Conservation (phyloP, 2,888 invertebrate species). For the Oscheius onirici region DNA sequence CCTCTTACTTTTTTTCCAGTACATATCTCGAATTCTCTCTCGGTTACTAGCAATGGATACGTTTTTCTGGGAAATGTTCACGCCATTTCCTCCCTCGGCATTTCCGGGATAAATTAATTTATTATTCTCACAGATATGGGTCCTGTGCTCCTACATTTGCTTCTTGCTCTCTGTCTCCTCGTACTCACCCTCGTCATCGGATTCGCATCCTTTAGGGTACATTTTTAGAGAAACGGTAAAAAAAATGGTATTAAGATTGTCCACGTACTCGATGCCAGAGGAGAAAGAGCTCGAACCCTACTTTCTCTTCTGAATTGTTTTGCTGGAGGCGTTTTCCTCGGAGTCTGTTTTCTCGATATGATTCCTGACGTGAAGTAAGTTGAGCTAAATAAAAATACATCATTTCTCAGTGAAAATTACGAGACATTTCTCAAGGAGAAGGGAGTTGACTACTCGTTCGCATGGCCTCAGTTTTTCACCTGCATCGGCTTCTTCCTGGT, state of each 20-base stretch:
- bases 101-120: not conserved
- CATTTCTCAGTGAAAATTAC: slow-evolving; percentile 42
- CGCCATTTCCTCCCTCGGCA: not conserved
- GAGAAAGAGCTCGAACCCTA: not conserved
- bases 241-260: slow-evolving; percentile 14
- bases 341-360: slow-evolving; percentile 67
- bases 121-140: not conserved
- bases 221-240: not conserved
- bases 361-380: slow-evolving; percentile 65
- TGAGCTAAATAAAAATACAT: not conserved
- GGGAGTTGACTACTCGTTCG: slow-evolving; percentile 45
- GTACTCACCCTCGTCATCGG: slow-evolving; percentile 3
- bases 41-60: not conserved
- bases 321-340: slow-evolving; percentile 65
- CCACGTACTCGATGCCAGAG: slow-evolving; percentile 4
- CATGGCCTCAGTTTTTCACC: slow-evolving; percentile 66
- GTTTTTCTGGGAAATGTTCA: not conserved
- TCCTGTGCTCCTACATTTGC: not conserved
- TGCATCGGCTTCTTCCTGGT: slow-evolving; percentile 70
- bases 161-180: slow-evolving; percentile 7
- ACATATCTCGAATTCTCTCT: not conserved
- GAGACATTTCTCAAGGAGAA: slow-evolving; percentile 38
- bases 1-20: not conserved
- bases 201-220: not conserved
- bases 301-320: slow-evolving; percentile 46